Base-by-base conservation (phyloP, 2,113 vertebrate genomes). In the Riparia riparia region DNA sequence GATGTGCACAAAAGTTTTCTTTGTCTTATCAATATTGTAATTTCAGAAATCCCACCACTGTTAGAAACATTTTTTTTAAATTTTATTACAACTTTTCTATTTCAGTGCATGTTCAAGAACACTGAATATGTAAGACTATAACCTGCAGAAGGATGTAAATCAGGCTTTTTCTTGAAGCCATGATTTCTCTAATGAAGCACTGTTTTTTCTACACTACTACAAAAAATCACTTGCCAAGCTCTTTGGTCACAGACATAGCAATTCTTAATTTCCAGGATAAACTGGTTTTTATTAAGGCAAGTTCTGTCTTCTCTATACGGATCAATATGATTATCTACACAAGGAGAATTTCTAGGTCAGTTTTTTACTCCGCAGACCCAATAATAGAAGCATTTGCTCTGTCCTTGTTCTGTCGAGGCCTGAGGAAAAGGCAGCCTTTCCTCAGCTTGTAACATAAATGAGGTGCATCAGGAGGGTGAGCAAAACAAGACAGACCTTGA, bases 141-240 rank as follows among this genome's bases (percentile, higher is more conserved):
- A 31, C 28, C 54, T 68, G 50, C 71, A 86, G 32, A 77, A 87
- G 24, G 6, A 45, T 68, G 10, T 63, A 82, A 82, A 72, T 71
- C 12, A 19, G 20, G 1, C 1, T 1, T 86, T 82, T 49, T 44
- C 24, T 50, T 71, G 44, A 71, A 91, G 16, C 12, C 0, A 0
- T 53, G 7, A 34, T 58, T 79, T 82, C 4, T 51, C 31, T 86
- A 34, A 16, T 69, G 28, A 70, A 73, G 39, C 41, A 45, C 17
- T 77, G 39, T 18, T 31, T 93, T 71, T 95, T 90, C 42, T 72
- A 53, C 19, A 56, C 50, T 78, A 32, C 50, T 68, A 34, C 5
- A 32, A 66, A 69, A 28, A 16, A 28, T 70, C 76, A 8, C 13
- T 58, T 82, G 29, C 25, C 42, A 95, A 60, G 28, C 31, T 58